A percentile compares a stretch with the other conserved stretches of the same genome.
phyloP scores from a whole-genome alignment of 30 jellyfish, hydroid and myxozoan genomes.

The Aurelia aurita complex sp. Pacific region DNA sequence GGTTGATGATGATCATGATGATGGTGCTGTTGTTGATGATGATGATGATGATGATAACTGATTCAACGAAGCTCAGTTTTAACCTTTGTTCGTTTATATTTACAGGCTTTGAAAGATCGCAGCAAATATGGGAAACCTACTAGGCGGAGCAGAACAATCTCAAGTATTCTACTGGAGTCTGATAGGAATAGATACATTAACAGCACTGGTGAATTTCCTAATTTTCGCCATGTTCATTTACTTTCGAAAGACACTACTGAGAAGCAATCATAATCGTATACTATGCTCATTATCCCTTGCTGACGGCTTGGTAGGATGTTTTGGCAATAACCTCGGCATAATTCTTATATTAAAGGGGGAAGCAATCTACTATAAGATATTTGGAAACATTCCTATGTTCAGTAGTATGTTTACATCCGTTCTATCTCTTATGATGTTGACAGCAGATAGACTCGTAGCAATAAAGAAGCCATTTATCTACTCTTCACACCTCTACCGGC shows the following conservation, averaged over 20 bases:
- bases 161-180: slow-evolving; percentile 25
- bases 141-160: not conserved
- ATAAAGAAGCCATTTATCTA: slow-evolving; percentile 34
- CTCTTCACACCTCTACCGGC: not conserved
- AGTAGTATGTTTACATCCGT: slow-evolving; percentile 54
- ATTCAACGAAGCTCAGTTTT: too few relatives aligned
- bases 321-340: slow-evolving; percentile 36
- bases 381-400: slow-evolving; percentile 56
- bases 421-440: slow-evolving; percentile 31
- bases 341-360: slow-evolving; percentile 10
- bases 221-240: slow-evolving; percentile 26
- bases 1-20: too few relatives aligned
- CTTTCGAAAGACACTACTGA: slow-evolving; percentile 26
- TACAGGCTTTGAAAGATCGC: not conserved
- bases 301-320: slow-evolving; percentile 45
- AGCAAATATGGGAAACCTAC: not conserved
- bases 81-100: too few relatives aligned
- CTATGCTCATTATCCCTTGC: slow-evolving; percentile 69
- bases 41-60: too few relatives aligned
- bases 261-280: slow-evolving; percentile 43
- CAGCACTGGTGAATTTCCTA: slow-evolving; percentile 13
- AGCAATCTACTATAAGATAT: slow-evolving; percentile 8
- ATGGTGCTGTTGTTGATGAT: too few relatives aligned
- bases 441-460: slow-evolving; percentile 57
- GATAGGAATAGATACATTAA: slow-evolving; percentile 8